Conservation (phyloP, 2,888 invertebrate genomes). For the Eretmocerus hayati region DNA sequence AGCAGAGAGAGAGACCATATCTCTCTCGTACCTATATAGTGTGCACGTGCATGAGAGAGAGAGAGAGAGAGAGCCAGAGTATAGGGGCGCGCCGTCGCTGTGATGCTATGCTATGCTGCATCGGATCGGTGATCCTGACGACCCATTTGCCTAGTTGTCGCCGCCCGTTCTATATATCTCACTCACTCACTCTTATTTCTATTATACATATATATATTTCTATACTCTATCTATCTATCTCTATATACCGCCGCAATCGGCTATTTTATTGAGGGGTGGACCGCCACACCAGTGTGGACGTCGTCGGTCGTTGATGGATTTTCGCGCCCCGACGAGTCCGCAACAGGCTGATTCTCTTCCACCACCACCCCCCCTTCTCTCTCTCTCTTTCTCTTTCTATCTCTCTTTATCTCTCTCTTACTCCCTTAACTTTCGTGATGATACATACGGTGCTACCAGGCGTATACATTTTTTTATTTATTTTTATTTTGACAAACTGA, state of each 20-base stretch:
- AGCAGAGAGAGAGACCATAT: too few species aligned
- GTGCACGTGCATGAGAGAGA: too few species aligned
- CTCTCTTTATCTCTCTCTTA: background rate
- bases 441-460: background rate
- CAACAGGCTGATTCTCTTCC: too few species aligned
- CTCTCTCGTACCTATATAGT: too few species aligned
- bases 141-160: slow-evolving; percentile 18
- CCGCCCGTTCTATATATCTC: too few species aligned
- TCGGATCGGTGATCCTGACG: background rate
- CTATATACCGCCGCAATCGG: slow-evolving; percentile 2
- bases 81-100: too few species aligned
- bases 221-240: background rate
- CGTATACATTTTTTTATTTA: background rate
- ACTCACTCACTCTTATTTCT: background rate
- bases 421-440: background rate
- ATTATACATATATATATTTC: background rate
- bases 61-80: too few species aligned
- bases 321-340: slow-evolving; percentile 21
- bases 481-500: too few species aligned
- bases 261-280: slow-evolving; percentile 15
- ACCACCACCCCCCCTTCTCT: background rate
- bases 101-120: too few species aligned
- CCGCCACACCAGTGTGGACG: too few species aligned
- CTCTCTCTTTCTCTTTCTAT: background rate
- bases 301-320: slow-evolving; percentile 18